These are phyloP conservation scores for Serinus canaria DNA, from an alignment of 2,113 vertebrate species.

Conservation along the genomic window DNA sequence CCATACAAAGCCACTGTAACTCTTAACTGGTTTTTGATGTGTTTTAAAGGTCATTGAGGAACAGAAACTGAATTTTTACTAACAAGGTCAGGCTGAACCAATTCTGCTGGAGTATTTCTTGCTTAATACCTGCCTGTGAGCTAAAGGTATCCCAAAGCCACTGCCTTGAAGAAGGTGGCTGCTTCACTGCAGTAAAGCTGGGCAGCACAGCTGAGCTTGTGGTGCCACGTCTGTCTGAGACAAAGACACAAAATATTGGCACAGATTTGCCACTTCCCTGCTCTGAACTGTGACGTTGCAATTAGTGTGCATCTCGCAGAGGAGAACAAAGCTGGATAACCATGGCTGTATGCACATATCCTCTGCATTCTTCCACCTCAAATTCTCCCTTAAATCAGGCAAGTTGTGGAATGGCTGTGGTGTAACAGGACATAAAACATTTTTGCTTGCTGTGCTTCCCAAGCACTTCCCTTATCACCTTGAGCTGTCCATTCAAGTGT, in stretches of 20 bases:
- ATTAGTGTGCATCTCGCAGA: not conserved
- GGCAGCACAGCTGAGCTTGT: not conserved
- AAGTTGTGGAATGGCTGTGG: not conserved
- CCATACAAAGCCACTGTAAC: not conserved
- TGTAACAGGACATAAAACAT: not conserved
- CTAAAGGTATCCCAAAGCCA: not conserved
- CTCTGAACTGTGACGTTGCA: not conserved
- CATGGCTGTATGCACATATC: not conserved
- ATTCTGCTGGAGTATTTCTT: not conserved
- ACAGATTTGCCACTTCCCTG: not conserved
- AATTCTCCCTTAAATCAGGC: not conserved
- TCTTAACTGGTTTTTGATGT: not conserved
- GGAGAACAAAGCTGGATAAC: not conserved
- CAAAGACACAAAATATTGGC: not conserved
- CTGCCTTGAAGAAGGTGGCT: not conserved
- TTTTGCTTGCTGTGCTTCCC: not conserved
- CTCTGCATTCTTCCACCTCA: not conserved
- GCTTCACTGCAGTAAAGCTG: not conserved
- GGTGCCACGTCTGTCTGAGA: not conserved
- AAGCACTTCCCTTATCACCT: not conserved
- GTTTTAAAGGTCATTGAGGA: not conserved
- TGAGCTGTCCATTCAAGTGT: constrained; percentile 18
- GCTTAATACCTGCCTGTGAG: not conserved
- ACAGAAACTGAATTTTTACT: not conserved
- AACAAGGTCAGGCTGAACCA: not conserved